Conservation (phyloP, 2,888 invertebrate species). For the Tridacna gigas region DNA sequence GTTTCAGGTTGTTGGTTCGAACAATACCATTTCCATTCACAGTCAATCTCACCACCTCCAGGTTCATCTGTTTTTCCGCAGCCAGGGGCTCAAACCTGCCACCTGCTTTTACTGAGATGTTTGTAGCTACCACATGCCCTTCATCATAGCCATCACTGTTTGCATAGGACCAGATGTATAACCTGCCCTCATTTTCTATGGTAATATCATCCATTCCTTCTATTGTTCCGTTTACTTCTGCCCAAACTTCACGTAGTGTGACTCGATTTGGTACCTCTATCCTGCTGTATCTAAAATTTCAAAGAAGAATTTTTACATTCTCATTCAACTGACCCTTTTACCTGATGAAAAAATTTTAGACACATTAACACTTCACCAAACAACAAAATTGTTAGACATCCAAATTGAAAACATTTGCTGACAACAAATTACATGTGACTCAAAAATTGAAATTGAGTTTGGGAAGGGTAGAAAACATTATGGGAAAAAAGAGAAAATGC, state of each 20-base stretch:
- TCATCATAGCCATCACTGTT: constrained; percentile 62
- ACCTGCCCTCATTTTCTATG: constrained; percentile 71
- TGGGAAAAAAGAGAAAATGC: no score
- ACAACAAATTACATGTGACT: no score
- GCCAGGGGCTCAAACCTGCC: constrained; percentile 73
- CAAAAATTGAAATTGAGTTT: no score
- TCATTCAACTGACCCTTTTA: background rate
- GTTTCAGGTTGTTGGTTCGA: constrained; percentile 68
- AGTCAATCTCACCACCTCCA: constrained; percentile 57
- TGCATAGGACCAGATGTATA: constrained; percentile 76
- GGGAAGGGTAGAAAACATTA: no score
- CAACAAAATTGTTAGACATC: no score
- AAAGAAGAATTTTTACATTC: background rate
- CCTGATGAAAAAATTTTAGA: background rate
- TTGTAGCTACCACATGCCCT: constrained; percentile 65
- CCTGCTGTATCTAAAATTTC: constrained; percentile 59
- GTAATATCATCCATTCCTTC: constrained; percentile 69
- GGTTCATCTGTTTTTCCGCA: constrained; percentile 59
- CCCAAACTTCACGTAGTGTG: constrained; percentile 73
- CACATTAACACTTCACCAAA: no score
- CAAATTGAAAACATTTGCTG: no score
- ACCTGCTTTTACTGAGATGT: constrained; percentile 74
- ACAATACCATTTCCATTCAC: constrained; percentile 75
- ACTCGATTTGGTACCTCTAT: constrained; percentile 69
- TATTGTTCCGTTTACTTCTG: constrained; percentile 75